Base-by-base conservation (phyloP, 92 coral and sea anemone species). In the Montipora capitata region DNA sequence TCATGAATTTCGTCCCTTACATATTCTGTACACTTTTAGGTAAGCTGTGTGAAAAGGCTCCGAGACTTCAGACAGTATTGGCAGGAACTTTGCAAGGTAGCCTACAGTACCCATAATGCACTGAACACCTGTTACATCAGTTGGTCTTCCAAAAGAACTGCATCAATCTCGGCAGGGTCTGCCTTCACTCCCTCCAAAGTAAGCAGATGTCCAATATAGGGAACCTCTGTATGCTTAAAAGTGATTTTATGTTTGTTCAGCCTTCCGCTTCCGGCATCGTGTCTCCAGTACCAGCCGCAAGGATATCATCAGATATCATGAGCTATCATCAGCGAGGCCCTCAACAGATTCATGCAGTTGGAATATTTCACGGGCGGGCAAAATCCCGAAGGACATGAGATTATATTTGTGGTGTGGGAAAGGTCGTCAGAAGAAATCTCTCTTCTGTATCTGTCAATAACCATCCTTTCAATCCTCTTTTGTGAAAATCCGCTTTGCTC, bases 161-260 rank as follows among this genome's bases (percentile, higher is more conserved):
- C 74, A 16, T 79, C 71, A 8, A 80, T 74, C 44, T 87, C 80
- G 4, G 87, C 69, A n/a, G 87, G 92, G 40, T 88, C 83, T 6
- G 92, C 82, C 20, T 73, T 73, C 11, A 88, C 82, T 74, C 92
- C 90, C 1, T 68, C 76, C 0, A 78, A 3, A 38, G 92, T 88
- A 4, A 76, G 84, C 2, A 82, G 7, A 74, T 89, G 84, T 10
- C 88, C 84, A 2, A 82, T 82, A 73, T 82, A 75, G 10, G 27
- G 27, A 20, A 20, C 27, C 27, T 20, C 27, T 20, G 27, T 20
- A 20, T 20, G 27, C 27, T 20, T 20, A 20, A 73, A 44, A 10
- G 27, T 78, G 16, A 54, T 42, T 79, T 86, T 79, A 8, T 7
- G 51, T 42, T 70, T 35, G 52, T 75, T 82, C 15, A 89, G 63